Evolutionary conservation across 1,140 invertebrate genomes (phyloP), one percentile per base, ranked within the genome.

Genomic region (Pectinophora gossypiella): DNA sequence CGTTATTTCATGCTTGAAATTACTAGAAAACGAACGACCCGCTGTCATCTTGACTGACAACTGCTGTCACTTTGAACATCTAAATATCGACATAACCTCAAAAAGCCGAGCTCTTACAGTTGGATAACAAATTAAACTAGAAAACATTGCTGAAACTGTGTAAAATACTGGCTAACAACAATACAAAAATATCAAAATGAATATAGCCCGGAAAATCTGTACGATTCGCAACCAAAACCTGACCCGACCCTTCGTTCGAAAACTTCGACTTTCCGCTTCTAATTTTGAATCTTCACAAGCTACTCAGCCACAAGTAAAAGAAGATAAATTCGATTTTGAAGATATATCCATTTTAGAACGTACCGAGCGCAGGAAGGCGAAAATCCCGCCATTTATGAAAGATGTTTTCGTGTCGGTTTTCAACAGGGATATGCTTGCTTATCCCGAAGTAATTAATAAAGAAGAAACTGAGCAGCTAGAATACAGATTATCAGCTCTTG

Each of bases 401-500:
- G 89, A 91, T 68, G 63, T 93, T 1, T 90, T 93, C 50, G n/a
- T 90, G 1, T 91, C 91, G 0, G 59, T 79, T 12, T 91, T 90
- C 62, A 91, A 94, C 61, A 68, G 68, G 0, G 90, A 93, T 38
- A 72, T 93, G 19, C 68, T 94, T 0, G 85, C 88, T 0, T 94
- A 88, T 72, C 93, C 93, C 0, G 90, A 94, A 72, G 89, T 92
- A 50, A 70, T 95, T 40, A 90, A 90, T 42, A 90, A 91, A 57
- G 93, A 95, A 44, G 90, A 92, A 56, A 81, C 88, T 18, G 88
- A 92, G 61, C 90, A 82, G 13, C 77, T 95, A 1, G 89, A 90
- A 59, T 90, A 89, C 64, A 86, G 90, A 54, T 69, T 91, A 48
- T 85, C 69, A 48, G 91, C 88, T 53, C 88, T 90, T 44, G 82